Conservation (phyloP, 2,888 invertebrate genomes). For the Incurvaria masculella region DNA sequence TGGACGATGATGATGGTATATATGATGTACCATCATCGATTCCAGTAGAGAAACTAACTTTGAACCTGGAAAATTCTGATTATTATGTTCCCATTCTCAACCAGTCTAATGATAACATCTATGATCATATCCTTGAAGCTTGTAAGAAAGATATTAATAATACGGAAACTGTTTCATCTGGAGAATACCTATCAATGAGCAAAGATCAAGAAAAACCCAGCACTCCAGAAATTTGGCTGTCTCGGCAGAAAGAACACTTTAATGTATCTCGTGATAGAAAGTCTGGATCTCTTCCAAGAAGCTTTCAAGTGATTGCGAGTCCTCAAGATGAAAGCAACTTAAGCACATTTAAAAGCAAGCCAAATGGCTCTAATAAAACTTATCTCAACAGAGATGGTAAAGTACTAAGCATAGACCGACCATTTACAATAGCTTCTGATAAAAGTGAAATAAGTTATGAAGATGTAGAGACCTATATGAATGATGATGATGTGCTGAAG, state of each 20-base stretch:
- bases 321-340: constrained; percentile 45
- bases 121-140: constrained; percentile 42
- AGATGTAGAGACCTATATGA: constrained; percentile 60
- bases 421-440: constrained; percentile 70
- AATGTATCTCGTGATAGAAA: constrained; percentile 65
- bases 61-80: constrained; percentile 19
- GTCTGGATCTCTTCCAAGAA: constrained; percentile 74
- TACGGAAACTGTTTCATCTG: constrained; percentile 23
- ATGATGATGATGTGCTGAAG: constrained; percentile 42
- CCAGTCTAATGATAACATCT: constrained; percentile 23
- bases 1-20: constrained; percentile 33
- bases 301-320: constrained; percentile 66
- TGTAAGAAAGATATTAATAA: constrained; percentile 37
- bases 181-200: constrained; percentile 45
- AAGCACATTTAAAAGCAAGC: constrained; percentile 42
- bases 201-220: constrained; percentile 55
- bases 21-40: constrained; percentile 40
- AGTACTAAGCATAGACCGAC: constrained; percentile 60
- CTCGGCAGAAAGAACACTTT: constrained; percentile 66
- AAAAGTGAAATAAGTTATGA: constrained; percentile 66
- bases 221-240: constrained; percentile 67
- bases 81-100: constrained; percentile 42
- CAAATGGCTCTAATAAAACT: constrained; percentile 43
- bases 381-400: constrained; percentile 60
- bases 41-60: constrained; percentile 32